Evolutionary conservation across 2,797 vertebrate species (phyloP), one percentile per base, ranked within the genome.

Genomic region (Rhabdophis nuchalis): DNA sequence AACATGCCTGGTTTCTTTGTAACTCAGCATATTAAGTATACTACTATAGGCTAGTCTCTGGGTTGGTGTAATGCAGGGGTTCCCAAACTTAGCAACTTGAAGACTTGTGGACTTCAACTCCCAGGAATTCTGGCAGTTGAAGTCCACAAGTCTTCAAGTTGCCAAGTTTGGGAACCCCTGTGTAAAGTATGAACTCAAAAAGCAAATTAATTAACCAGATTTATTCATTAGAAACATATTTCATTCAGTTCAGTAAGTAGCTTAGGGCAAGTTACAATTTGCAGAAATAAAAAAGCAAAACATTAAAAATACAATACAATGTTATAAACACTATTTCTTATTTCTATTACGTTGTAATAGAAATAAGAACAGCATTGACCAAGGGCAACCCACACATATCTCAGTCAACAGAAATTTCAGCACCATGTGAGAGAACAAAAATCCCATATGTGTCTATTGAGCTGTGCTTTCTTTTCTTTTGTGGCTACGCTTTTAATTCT

Each of bases 11-110:
- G 85, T 29, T 86, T 54, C 85, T n/a, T 88, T 32, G 46, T 25
- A 53, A 16, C 41, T 57, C 46, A 12, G 2, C 54, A 25, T 23
- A 91, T 93, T 91, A 94, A 92, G 92, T n/a, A n/a, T n/a, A n/a
- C n/a, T n/a, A n/a, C n/a, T 77, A 77, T 77, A 41, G 72, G 72
- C 20, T 77, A 77, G 72, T 41, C 3, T 77, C 18, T 77, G 36
- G 36, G 36, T 77, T 11, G 7, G 16, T 23, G 8, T 4, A 77
- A 36, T 77, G 9, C n/a, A n/a, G n/a, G n/a, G n/a, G n/a, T n/a
- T n/a, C n/a, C n/a, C n/a, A n/a, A n/a, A n/a, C n/a, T n/a, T n/a
- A n/a, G n/a, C n/a, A n/a, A n/a, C n/a, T n/a, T n/a, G n/a, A n/a
- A n/a, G n/a, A n/a, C n/a, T n/a, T n/a, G n/a, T n/a, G n/a, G n/a